phyloP scores from a whole-genome alignment of 1,140 invertebrate genomes.

The Drosophila suzukii region DNA sequence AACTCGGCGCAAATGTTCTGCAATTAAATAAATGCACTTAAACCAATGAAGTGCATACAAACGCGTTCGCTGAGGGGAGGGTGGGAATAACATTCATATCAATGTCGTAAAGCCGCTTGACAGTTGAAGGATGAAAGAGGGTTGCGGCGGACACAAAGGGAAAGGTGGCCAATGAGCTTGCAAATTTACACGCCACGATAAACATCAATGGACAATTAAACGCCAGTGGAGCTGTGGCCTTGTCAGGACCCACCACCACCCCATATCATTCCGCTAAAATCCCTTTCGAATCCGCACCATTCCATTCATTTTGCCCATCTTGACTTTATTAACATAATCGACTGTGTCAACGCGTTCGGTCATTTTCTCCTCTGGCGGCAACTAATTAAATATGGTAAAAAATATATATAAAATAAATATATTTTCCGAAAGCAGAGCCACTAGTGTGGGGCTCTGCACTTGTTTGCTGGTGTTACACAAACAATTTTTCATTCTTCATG shows the following conservation, averaged over 20 bases:
- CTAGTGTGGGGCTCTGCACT: slow-evolving; percentile 16
- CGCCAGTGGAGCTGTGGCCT: slow-evolving; percentile 32
- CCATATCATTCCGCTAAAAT: neutral
- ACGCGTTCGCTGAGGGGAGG: neutral
- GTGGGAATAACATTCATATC: slow-evolving; percentile 14
- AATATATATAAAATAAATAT: slow-evolving; percentile 17
- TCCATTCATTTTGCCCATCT: slow-evolving; percentile 7
- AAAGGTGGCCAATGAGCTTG: slow-evolving; percentile 38
- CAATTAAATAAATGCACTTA: slow-evolving; percentile 82
- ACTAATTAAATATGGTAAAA: slow-evolving; percentile 71
- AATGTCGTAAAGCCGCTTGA: slow-evolving; percentile 41
- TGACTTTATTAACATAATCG: slow-evolving; percentile 75
- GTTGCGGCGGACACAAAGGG: slow-evolving; percentile 15
- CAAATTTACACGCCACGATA: slow-evolving; percentile 65
- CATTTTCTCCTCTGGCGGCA: slow-evolving; percentile 50
- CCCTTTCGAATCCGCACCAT: too few relatives aligned
- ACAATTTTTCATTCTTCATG: slow-evolving; percentile 46
- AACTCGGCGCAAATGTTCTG: slow-evolving; percentile 64
- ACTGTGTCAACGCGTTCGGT: slow-evolving; percentile 61
- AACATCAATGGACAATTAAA: slow-evolving; percentile 78
- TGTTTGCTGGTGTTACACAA: slow-evolving; percentile 14
- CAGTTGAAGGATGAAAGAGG: slow-evolving; percentile 25
- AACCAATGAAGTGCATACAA: slow-evolving; percentile 59
- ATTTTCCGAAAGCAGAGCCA: neutral
- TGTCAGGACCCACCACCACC: slow-evolving; percentile 7